Base-by-base conservation (phyloP, 2,797 vertebrate species). In the Myotis planiceps region DNA sequence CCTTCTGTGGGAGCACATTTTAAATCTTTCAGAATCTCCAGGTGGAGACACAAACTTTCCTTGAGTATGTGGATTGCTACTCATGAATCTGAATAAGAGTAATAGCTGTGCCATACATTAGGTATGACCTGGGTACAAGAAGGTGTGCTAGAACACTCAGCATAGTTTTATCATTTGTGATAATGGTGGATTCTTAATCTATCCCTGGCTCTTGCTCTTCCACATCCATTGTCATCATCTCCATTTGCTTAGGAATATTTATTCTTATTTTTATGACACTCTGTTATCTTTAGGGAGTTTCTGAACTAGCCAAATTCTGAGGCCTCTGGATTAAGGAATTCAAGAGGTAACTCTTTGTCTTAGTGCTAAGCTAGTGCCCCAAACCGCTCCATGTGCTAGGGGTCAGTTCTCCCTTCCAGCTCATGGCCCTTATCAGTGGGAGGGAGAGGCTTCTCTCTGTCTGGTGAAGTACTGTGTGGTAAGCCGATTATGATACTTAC, bases 321-420 rank as follows among this genome's bases (percentile, higher is more conserved):
- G 9, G 1, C 4, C 3, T 39, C 18, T 75, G 14, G 4, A 75
- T 65, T 66, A 90, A 88, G 6, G 27, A n/a, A 76, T 60, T 37
- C 45, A 71, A 45, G 14, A 80, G 4, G 12, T 6, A 82, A 74
- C 5, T 51, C 12, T 74, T 10, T 9, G 19, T 66, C 9, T 1
- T 10, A 66, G 34, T 34, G 14, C 0, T 47, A 75, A 85, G 18
- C 51, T 7, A 45, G 3, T 47, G 4, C 53, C n/a, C 32, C 8
- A 84, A 39, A 68, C 0, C 18, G 14, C 2, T 27, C 15, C 15
- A 21, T 9, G 5, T 5, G 23, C 3, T 69, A 5, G 0, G 5
- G 34, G 4, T 19, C 25, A 32, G 6, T 37, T 10, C 13, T 39
- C 21, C 9, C 32, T 42, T 81, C 55, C 0, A 16, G 25, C 3